Conservation (phyloP, 2,797 vertebrate genomes). For the Cirrhinus mrigala region DNA sequence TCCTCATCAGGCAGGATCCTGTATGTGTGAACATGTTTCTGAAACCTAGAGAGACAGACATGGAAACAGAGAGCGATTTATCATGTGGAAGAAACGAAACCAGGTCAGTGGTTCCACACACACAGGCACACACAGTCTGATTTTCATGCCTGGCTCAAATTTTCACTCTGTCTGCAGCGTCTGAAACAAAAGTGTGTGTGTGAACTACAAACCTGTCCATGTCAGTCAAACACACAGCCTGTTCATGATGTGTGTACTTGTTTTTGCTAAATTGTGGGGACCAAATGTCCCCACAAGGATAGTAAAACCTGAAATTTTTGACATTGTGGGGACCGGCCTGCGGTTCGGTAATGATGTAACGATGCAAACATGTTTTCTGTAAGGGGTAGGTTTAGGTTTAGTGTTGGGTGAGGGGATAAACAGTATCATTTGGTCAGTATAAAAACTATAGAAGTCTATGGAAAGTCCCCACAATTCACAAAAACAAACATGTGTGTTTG, state of each 20-base stretch:
- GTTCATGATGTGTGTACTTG: background rate
- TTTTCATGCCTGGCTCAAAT: background rate
- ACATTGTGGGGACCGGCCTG: no score
- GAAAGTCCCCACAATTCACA: no score
- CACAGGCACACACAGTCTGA: background rate
- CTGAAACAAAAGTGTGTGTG: background rate
- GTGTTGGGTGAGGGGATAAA: no score
- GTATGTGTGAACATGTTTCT: slow-evolving; percentile 98
- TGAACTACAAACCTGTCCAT: slow-evolving; percentile 39
- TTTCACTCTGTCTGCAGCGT: background rate
- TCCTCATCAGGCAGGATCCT: slow-evolving; percentile 95
- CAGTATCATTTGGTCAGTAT: no score
- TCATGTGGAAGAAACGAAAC: slow-evolving; percentile 41
- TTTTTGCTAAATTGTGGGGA: no score
- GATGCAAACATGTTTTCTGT: no score
- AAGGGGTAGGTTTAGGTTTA: no score
- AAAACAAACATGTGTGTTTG: no score
- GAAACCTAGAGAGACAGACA: slow-evolving; percentile 80
- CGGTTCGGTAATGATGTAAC: no score
- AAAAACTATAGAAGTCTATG: no score
- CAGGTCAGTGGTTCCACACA: slow-evolving; percentile 48
- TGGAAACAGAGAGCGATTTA: slow-evolving; percentile 28
- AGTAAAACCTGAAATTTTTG: no score
- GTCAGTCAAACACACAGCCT: slow-evolving; percentile 46
- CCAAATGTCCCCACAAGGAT: no score